Conservation (phyloP, 2,797 vertebrate species). For the Uromys caudimaculatus region DNA sequence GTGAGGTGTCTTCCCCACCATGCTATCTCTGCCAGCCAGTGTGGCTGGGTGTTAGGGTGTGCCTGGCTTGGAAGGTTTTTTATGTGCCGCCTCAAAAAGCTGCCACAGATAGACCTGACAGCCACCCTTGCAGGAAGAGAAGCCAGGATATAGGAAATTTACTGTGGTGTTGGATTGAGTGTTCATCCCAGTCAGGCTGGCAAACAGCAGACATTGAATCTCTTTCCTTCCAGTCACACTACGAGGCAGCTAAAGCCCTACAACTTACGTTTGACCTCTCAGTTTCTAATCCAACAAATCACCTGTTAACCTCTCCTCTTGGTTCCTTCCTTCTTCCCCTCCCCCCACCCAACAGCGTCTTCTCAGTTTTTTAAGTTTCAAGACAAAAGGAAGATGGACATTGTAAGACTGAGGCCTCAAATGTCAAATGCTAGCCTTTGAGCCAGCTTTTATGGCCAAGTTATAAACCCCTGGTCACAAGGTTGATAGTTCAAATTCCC, state of each 20-base stretch:
- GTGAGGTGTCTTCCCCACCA: not conserved
- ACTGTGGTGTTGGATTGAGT: not conserved
- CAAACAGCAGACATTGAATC: not conserved
- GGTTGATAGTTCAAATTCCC: constrained; percentile 47
- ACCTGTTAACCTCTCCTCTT: not conserved
- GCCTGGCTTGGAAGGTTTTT: not conserved
- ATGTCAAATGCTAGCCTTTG: constrained; percentile 5
- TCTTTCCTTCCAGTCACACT: constrained; percentile 52
- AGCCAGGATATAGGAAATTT: not conserved
- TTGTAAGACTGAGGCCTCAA: not conserved
- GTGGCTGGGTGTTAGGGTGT: too few species aligned
- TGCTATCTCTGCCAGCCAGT: not conserved
- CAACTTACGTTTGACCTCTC: constrained; percentile 53
- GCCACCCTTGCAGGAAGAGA: not conserved
- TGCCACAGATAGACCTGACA: not conserved
- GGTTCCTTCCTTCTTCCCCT: not conserved
- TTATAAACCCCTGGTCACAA: constrained; percentile 59
- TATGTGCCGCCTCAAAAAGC: not conserved
- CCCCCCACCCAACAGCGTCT: not conserved
- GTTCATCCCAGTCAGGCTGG: not conserved
- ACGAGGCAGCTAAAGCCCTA: constrained; percentile 46
- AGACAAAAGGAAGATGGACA: not conserved
- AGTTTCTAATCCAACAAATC: constrained; percentile 49
- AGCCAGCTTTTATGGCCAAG: constrained; percentile 41
- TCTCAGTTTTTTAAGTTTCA: constrained; percentile 5